Evolutionary conservation across 2,797 vertebrate genomes (phyloP).

Genomic region (Hipposideros larvatus): DNA sequence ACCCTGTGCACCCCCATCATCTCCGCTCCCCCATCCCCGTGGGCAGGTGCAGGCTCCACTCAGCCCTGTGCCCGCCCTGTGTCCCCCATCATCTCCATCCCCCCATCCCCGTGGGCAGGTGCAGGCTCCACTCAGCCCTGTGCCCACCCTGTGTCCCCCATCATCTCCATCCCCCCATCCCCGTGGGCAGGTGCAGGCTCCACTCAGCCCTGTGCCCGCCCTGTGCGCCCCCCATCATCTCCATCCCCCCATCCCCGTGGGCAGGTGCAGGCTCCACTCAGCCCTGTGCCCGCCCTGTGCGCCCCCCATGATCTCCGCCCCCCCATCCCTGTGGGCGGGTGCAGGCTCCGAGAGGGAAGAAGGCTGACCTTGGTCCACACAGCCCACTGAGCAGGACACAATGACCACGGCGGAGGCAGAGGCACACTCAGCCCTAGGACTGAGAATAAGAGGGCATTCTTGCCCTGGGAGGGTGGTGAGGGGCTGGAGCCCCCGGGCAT

Average conservation of each 20-base stretch:
- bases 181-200: fast-evolving
- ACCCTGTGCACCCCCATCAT: too few species aligned
- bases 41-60: not conserved
- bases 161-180: too few species aligned
- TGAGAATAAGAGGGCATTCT: fast-evolving
- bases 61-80: too few species aligned
- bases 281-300: too few species aligned
- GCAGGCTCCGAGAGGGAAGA: not conserved
- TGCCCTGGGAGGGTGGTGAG: fast-evolving
- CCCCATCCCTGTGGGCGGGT: not conserved
- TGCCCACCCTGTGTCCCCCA: not conserved
- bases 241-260: too few species aligned
- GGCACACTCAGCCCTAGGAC: fast-evolving
- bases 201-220: not conserved
- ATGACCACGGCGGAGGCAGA: not conserved
- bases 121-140: too few species aligned
- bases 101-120: too few species aligned
- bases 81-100: too few species aligned
- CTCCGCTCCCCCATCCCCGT: too few species aligned
- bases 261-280: too few species aligned
- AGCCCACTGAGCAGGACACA: fast-evolving
- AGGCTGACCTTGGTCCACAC: not conserved
- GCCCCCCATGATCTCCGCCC: too few species aligned
- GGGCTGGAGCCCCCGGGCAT: fast-evolving
- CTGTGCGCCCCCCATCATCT: too few species aligned